Evolutionary conservation across 2,888 invertebrate genomes (phyloP), one percentile per base, ranked within the genome.

Genomic region (Dynastes maya): DNA sequence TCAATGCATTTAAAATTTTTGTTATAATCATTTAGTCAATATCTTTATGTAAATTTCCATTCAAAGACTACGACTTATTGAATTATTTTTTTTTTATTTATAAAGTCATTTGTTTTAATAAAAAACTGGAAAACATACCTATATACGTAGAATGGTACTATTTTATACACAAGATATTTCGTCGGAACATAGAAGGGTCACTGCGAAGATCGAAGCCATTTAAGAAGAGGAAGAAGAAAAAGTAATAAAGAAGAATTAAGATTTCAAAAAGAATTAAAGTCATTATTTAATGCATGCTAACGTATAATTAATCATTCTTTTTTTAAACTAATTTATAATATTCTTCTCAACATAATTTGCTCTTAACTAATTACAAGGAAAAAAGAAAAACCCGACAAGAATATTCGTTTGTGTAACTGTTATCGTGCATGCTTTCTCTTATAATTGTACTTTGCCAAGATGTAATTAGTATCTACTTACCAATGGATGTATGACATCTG

Each of bases 61-160:
- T 53, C 8, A 71, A 71, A 51, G 71, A 53, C 77, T 77, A 71
- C 71, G 71, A 77, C 71, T 77, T 71, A 27, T 58, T 27, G 29
- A 68, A 58, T 51, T 22, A 9, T 77, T n/a, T 77, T 77, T n/a
- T 77, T 70, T 65, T 76, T 40, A 55, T 53, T 67, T 2, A 11
- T 29, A 45, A 22, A 51, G 32, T 37, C 27, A 68, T 49, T 67
- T 67, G 27, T 61, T 61, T 61, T n/a, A 55, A 53, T 22, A 16
- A n/a, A 13, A 53, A 55, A 32, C 0, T n/a, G 55, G n/a, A 55
- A 55, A 16, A 16, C 16, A 16, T 53, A 53, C 53, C 5, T 53
- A 53, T n/a, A 51, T 53, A 53, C 27, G 29, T 72, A 53, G 51
- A 37, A 58, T 58, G 8, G 29, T 58, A 37, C 32, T 32, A 22